A percentile compares a stretch with the other conserved stretches of the same genome.
Evolutionary conservation across 1,140 invertebrate species (phyloP).

Genomic region (Linepithema humile): DNA sequence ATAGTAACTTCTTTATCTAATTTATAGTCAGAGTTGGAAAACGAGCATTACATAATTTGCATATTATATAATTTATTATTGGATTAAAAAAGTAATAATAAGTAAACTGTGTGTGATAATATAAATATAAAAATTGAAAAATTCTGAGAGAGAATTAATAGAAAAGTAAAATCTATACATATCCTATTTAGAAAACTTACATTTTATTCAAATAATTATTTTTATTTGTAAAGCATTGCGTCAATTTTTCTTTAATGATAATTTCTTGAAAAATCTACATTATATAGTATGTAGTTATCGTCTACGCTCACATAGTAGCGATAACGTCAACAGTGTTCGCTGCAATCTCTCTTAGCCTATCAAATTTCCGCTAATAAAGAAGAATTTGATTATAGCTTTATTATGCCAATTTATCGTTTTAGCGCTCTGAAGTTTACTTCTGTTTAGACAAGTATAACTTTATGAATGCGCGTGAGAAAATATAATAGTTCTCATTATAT

Average conservation of each 20-base stretch:
- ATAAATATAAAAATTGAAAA: neutral
- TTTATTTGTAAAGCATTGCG: no score
- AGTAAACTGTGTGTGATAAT: no score
- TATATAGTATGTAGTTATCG: neutral
- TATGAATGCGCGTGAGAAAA: neutral
- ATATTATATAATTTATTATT: slow-evolving; percentile 28
- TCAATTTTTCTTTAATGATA: neutral
- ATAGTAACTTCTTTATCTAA: slow-evolving; percentile 43
- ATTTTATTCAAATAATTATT: no score
- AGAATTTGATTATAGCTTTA: neutral
- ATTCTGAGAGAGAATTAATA: neutral
- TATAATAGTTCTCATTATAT: neutral
- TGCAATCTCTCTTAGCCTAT: neutral
- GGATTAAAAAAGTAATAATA: neutral
- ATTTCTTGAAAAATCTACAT: neutral
- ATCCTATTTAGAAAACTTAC: neutral
- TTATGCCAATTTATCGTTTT: neutral
- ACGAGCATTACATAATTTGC: slow-evolving; percentile 36
- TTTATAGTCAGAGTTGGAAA: slow-evolving; percentile 27
- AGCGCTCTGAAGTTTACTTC: neutral
- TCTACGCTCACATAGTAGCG: neutral
- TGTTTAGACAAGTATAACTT: neutral
- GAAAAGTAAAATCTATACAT: no score
- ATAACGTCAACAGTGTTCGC: neutral
- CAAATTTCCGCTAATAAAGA: neutral